phyloP scores from a whole-genome alignment of 2,113 vertebrate species.

The Thamnophis sirtalis region DNA sequence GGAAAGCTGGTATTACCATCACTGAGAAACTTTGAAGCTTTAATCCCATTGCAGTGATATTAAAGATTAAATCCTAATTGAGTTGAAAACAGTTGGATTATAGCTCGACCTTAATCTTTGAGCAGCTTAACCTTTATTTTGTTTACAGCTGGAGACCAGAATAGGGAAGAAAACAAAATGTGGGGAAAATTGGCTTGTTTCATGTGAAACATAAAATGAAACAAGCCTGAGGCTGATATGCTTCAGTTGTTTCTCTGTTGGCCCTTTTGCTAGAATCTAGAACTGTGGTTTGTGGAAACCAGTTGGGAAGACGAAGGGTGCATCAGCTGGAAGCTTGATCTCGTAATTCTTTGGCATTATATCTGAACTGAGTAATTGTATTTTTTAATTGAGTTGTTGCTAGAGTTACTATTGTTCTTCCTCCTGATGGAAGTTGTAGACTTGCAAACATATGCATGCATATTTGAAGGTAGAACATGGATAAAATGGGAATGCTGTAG shows the following conservation, averaged over 20 bases:
- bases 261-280: neutral
- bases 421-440: neutral
- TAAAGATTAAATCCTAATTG: constrained; percentile 67
- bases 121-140: constrained; percentile 62
- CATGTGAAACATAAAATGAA: constrained; percentile 33
- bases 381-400: neutral
- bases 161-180: constrained; percentile 40
- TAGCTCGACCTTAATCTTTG: constrained; percentile 67
- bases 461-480: neutral
- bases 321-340: neutral
- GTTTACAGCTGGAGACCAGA: constrained; percentile 59
- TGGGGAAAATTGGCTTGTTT: constrained; percentile 51
- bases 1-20: neutral
- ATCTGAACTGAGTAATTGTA: neutral
- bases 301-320: neutral
- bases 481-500: neutral
- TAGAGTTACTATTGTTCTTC: neutral
- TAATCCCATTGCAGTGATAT: constrained; percentile 57
- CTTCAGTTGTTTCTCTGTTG: neutral
- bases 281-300: neutral
- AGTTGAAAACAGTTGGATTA: constrained; percentile 64
- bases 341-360: neutral
- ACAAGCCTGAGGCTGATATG: neutral
- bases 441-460: neutral
- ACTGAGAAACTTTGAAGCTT: constrained; percentile 41